Evolutionary conservation across 1,140 invertebrate species (phyloP), one percentile per base, ranked within the genome.

Genomic region (Drosophila nikananu): DNA sequence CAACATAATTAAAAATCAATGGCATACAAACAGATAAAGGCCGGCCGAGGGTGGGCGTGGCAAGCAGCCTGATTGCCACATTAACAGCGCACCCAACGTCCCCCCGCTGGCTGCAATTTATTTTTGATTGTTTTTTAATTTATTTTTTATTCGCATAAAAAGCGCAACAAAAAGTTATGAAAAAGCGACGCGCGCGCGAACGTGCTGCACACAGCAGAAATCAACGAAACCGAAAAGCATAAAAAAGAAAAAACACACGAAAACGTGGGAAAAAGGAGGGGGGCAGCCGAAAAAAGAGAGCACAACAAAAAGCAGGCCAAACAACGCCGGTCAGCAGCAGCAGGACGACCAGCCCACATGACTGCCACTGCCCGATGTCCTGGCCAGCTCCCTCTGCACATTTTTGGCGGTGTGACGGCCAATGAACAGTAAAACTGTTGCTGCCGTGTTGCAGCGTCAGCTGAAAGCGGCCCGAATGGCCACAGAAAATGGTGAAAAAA

Each of bases 1-100:
- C 86, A 90, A 86, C 86, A 89, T 91, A 91, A 91, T 91, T 91
- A 91, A 91, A 91, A 91, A 91, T 91, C 89, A 91, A 91, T 91
- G 90, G 84, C 89, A 91, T 78, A 91, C 80, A 91, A 91, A 91
- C 75, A 78, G 80, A 91, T 80, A 82, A 84, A 86, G 65, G 70
- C 64, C 68, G 65, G 55, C 57, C 23, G 23, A 21, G 41, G 15
- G 44, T 49, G 61, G 68, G 70, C 63, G 70, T 68, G 81, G 84
- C 78, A 81, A 60, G 60, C 55, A 82, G 80, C 77, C 80, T 83
- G 86, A 91, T 91, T 91, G 83, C 35, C 86, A 76, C 86, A 91
- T 90, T 90, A 91, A 86, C 78, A 78, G 51, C 25, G 30, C 63
- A 62, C 68, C 71, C 83, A 66, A 21, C 15, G 52, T 46, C 17